Conservation (phyloP, 2,888 invertebrate species). For the Chelonus formosanus region DNA sequence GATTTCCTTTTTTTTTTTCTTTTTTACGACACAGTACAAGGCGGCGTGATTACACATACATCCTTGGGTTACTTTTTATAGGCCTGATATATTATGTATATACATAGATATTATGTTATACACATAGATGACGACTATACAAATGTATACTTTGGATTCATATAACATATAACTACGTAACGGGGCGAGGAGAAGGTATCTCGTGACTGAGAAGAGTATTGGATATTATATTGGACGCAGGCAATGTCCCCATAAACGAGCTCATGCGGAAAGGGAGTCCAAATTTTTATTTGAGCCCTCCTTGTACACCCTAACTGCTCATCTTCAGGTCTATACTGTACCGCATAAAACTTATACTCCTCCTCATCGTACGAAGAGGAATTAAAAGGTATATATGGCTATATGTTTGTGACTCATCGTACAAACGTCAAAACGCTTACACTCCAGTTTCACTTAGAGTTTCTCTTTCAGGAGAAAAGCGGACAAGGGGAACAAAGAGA, state of each 20-base stretch:
- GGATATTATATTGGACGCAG: conserved; percentile 40
- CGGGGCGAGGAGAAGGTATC: conserved; percentile 23
- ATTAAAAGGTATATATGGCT: background rate
- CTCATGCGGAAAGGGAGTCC: conserved; percentile 41
- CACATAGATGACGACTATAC: conserved; percentile 35
- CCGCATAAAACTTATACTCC: too few relatives aligned
- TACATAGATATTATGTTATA: conserved; percentile 30
- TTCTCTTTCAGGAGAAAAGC: conserved; percentile 16
- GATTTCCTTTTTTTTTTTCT: conserved; percentile 42
- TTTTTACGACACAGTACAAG: conserved; percentile 55
- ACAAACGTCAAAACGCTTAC: conserved; percentile 2
- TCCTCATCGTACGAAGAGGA: too few relatives aligned
- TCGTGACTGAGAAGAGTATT: conserved; percentile 32
- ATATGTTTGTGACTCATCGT: conserved; percentile 4
- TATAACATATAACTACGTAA: conserved; percentile 29
- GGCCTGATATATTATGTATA: conserved; percentile 42
- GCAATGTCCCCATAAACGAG: conserved; percentile 44
- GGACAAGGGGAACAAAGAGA: conserved; percentile 22
- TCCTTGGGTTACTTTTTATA: conserved; percentile 44
- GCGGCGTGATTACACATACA: conserved; percentile 52
- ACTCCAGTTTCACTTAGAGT: conserved; percentile 10
- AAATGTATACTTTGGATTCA: conserved; percentile 35
- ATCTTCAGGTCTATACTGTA: background rate
- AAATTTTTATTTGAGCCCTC: too few relatives aligned
- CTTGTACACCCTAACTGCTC: background rate